These are phyloP conservation scores for Tetragnatha montana DNA, from an alignment of 2,888 invertebrate species.

Conservation along the genomic window DNA sequence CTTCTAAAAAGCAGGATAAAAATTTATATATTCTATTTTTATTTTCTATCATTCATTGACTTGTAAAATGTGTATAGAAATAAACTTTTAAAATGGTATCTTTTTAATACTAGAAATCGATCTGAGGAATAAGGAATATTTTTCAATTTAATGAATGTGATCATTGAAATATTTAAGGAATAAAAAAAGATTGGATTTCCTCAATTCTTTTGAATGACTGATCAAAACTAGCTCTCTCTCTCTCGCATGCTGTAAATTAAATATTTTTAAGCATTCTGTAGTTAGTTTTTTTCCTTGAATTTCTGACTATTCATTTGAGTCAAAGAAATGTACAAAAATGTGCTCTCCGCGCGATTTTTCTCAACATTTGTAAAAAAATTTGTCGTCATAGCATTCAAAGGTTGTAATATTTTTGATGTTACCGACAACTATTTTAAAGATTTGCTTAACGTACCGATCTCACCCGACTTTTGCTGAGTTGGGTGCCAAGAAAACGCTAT, in stretches of 20 bases:
- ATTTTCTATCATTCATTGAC: too few relatives aligned
- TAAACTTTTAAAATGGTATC: too few relatives aligned
- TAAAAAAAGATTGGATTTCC: neutral
- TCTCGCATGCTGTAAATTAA: neutral
- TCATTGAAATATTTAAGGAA: too few relatives aligned
- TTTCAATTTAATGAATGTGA: too few relatives aligned
- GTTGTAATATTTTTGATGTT: constrained; percentile 1
- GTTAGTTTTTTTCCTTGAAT: neutral
- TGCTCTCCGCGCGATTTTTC: neutral
- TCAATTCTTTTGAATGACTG: neutral
- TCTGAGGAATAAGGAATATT: too few relatives aligned
- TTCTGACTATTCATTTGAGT: neutral
- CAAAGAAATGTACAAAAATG: neutral
- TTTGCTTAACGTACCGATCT: neutral
- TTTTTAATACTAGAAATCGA: too few relatives aligned
- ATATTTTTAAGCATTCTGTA: neutral
- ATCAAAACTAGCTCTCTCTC: neutral
- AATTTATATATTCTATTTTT: too few relatives aligned
- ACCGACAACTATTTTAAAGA: neutral
- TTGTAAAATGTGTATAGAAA: too few relatives aligned
- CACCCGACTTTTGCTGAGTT: neutral
- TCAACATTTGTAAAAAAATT: neutral
- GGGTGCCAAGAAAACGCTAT: neutral
- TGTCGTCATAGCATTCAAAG: neutral
- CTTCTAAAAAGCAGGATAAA: too few relatives aligned